phyloP scores from a whole-genome alignment of 2,797 vertebrate genomes.

The Poecilia velifera region DNA sequence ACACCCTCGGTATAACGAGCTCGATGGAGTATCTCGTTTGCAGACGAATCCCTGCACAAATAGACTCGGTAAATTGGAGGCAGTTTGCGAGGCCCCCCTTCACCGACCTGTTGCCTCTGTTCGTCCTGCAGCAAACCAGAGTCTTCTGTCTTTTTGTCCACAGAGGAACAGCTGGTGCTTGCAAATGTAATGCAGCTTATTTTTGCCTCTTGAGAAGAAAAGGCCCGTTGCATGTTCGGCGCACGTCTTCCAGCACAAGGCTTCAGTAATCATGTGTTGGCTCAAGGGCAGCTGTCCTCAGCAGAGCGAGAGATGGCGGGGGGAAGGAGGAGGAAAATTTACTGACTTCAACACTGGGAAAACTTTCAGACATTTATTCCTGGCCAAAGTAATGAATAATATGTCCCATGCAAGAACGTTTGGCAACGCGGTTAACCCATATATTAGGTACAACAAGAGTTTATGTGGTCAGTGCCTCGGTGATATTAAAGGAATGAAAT shows the following conservation, averaged over 20 bases:
- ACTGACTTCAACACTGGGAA: constrained; percentile 78
- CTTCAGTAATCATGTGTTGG: constrained; percentile 74
- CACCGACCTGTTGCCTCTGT: constrained; percentile 72
- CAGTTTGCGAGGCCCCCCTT: constrained; percentile 62
- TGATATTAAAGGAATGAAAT: constrained; percentile 21
- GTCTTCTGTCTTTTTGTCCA: constrained; percentile 51
- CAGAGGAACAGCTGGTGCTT: constrained; percentile 45
- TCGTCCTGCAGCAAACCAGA: constrained; percentile 52
- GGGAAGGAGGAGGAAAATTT: constrained; percentile 70
- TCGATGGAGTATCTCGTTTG: constrained; percentile 69
- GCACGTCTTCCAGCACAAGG: constrained; percentile 59
- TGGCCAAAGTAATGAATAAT: constrained; percentile 77
- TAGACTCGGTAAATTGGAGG: constrained; percentile 68
- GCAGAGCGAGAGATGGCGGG: constrained; percentile 52
- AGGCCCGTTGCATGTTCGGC: constrained; percentile 45
- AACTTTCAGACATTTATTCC: constrained; percentile 76
- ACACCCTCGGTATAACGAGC: constrained; percentile 78
- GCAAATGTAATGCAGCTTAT: constrained; percentile 57
- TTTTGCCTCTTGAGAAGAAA: constrained; percentile 50
- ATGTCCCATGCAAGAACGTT: constrained; percentile 71
- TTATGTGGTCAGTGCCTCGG: constrained; percentile 27
- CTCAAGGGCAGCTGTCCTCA: constrained; percentile 63
- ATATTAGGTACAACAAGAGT: constrained; percentile 32
- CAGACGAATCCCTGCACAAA: constrained; percentile 74
- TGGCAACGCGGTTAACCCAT: constrained; percentile 42